Conservation (phyloP, 2,113 vertebrate genomes). For the Corythornis cristatus region DNA sequence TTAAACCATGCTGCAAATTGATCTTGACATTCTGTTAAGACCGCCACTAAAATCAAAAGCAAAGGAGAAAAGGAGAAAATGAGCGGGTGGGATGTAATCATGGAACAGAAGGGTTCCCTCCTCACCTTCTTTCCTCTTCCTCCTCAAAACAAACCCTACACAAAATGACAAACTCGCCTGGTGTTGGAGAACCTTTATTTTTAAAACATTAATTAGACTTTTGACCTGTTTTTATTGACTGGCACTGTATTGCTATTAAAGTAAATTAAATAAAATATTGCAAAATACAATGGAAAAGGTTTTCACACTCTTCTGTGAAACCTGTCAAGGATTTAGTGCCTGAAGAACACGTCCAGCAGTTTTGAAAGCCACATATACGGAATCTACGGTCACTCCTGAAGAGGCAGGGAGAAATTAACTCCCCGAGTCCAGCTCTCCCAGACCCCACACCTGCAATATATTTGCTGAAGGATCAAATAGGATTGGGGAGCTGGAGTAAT, state of each 20-base stretch:
- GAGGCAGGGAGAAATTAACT: slow-evolving; percentile 64
- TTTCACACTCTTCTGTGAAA: slow-evolving; percentile 54
- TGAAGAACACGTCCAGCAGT: slow-evolving; percentile 32
- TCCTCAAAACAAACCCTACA: slow-evolving; percentile 78
- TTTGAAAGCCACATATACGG: slow-evolving; percentile 48
- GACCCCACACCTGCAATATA: slow-evolving; percentile 72
- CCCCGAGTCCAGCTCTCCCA: neutral
- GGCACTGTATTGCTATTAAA: slow-evolving; percentile 70
- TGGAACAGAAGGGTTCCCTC: slow-evolving; percentile 82
- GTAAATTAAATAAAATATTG: slow-evolving; percentile 65
- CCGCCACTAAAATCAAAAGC: slow-evolving; percentile 86
- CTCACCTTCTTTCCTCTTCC: slow-evolving; percentile 78
- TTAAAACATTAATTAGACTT: slow-evolving; percentile 89
- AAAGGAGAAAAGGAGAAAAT: slow-evolving; percentile 87
- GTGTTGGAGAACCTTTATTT: slow-evolving; percentile 90
- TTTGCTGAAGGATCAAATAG: slow-evolving; percentile 69
- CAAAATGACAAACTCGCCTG: slow-evolving; percentile 79
- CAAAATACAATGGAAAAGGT: slow-evolving; percentile 41
- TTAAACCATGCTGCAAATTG: slow-evolving; percentile 91
- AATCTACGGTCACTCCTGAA: slow-evolving; percentile 23
- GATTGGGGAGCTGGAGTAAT: slow-evolving; percentile 66
- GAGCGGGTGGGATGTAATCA: slow-evolving; percentile 84
- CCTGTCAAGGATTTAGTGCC: slow-evolving; percentile 54
- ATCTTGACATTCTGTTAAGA: slow-evolving; percentile 88
- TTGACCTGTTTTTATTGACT: slow-evolving; percentile 81